Evolutionary conservation across 2,113 vertebrate species (phyloP).

Genomic region (Tenrec ecaudatus): DNA sequence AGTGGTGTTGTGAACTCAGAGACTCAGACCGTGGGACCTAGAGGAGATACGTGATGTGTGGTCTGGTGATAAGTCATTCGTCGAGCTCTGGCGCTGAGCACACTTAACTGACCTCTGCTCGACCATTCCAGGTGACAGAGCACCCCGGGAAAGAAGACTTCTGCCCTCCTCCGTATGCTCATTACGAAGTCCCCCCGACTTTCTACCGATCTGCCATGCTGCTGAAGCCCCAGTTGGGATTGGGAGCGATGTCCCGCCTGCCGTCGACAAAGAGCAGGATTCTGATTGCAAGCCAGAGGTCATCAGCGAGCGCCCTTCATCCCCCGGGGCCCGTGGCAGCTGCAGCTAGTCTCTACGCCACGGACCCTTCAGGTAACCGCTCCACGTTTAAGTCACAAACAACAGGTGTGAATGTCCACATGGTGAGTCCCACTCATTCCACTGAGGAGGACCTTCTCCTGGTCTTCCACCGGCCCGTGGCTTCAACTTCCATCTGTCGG

Average conservation of each 20-base stretch:
- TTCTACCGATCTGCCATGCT: conserved; percentile 93
- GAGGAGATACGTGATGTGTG: neutral
- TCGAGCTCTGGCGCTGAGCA: too few relatives aligned
- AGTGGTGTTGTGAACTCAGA: neutral
- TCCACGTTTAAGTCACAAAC: neutral
- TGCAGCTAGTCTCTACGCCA: conserved; percentile 83
- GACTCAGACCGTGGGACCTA: neutral
- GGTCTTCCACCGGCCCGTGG: neutral
- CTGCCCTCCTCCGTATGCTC: conserved; percentile 85
- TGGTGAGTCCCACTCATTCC: neutral
- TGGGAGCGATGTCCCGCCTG: conserved; percentile 93
- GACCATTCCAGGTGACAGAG: conserved; percentile 85
- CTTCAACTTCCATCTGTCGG: neutral
- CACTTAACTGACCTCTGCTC: neutral
- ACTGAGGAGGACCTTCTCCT: conserved; percentile 11
- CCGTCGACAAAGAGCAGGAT: conserved; percentile 92
- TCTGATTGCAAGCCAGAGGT: conserved; percentile 91
- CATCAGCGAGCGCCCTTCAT: conserved; percentile 86
- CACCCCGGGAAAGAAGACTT: conserved; percentile 88
- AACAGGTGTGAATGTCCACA: too few relatives aligned
- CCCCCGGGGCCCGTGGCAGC: conserved; percentile 89
- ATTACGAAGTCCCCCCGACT: conserved; percentile 88
- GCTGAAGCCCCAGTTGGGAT: conserved; percentile 94
- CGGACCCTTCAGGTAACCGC: conserved; percentile 91
- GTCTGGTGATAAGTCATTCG: neutral